A percentile compares a stretch with the other conserved stretches of the same genome.
Evolutionary conservation across 2,113 vertebrate species (phyloP).

Genomic region (Zosterops pallidus): DNA sequence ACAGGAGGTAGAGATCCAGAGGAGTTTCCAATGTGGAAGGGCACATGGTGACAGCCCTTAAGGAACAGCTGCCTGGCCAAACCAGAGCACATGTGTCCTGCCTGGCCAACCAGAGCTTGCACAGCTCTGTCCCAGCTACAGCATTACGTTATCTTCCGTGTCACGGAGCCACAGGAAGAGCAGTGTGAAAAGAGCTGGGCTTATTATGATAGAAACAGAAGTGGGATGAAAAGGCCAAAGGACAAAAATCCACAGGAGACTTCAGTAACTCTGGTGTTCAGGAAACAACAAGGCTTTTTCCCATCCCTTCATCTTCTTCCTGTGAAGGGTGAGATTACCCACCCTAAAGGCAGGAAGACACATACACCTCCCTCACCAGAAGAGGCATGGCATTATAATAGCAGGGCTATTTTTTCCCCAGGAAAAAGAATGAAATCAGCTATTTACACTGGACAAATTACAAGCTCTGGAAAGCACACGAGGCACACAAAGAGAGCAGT

Average conservation of each 20-base stretch:
- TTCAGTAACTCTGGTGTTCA: conserved; percentile 41
- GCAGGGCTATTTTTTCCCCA: conserved; percentile 61
- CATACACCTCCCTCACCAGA: conserved; percentile 24
- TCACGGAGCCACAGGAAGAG: conserved; percentile 35
- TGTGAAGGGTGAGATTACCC: conserved; percentile 52
- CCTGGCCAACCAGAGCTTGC: neutral
- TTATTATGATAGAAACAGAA: conserved; percentile 51
- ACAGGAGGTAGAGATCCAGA: neutral
- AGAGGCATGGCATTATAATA: conserved; percentile 63
- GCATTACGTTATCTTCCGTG: conserved; percentile 20
- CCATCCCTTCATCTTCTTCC: conserved; percentile 68
- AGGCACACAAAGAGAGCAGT: conserved; percentile 58
- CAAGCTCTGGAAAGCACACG: conserved; percentile 77
- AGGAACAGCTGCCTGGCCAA: neutral
- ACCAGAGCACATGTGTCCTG: neutral
- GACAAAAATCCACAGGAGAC: conserved; percentile 64
- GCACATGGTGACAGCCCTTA: neutral
- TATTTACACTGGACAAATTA: conserved; percentile 76
- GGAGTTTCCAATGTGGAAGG: neutral
- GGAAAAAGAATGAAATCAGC: conserved; percentile 79
- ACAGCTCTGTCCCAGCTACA: neutral
- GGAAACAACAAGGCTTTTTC: conserved; percentile 68
- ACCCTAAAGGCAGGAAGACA: conserved; percentile 37
- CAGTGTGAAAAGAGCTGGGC: neutral
- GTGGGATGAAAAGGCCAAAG: conserved; percentile 61